Conservation (phyloP, 1,140 invertebrate genomes). For the Drosophila gunungcola region DNA sequence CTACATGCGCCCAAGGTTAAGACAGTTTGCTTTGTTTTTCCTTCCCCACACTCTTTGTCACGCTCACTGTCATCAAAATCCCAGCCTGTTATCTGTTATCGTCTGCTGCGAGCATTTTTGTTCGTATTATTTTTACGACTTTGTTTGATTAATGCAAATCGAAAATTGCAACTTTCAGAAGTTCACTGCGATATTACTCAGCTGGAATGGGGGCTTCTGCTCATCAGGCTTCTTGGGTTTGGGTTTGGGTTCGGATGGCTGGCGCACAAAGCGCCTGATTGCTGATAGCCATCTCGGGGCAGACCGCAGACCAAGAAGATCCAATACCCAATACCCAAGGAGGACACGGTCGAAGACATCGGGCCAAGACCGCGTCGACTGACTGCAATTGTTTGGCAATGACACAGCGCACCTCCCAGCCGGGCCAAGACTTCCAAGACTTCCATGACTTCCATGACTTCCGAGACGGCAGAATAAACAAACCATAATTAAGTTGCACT, state of each 20-base stretch:
- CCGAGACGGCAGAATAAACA: conserved; percentile 58
- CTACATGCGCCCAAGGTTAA: conserved; percentile 53
- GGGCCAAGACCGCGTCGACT: conserved; percentile 49
- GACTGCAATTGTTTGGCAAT: conserved; percentile 80
- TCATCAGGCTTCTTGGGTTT: conserved; percentile 42
- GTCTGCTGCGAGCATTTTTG: conserved; percentile 29
- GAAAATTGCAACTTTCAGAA: conserved; percentile 61
- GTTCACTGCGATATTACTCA: conserved; percentile 45
- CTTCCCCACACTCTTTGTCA: conserved; percentile 1
- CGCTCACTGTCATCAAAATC: conserved; percentile 34
- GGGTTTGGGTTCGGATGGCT: conserved; percentile 38
- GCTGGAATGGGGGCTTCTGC: conserved; percentile 17
- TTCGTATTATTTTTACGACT: conserved; percentile 55
- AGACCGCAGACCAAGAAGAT: conserved; percentile 26
- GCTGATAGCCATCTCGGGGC: conserved; percentile 79
- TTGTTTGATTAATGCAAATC: conserved; percentile 68
- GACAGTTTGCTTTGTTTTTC: conserved; percentile 25
- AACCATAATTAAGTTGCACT: conserved; percentile 82
- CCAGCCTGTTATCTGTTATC: conserved; percentile 49
- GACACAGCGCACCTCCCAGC: conserved; percentile 81
- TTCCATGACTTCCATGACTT: no score
- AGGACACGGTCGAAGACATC: conserved; percentile 19
- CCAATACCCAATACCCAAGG: neutral
- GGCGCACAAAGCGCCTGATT: conserved; percentile 81
- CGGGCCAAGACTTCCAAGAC: conserved; percentile 31